A percentile compares a stretch with the other conserved stretches of the same genome.
Conservation (phyloP, 2,113 vertebrate species). For the Madoqua kirkii region DNA sequence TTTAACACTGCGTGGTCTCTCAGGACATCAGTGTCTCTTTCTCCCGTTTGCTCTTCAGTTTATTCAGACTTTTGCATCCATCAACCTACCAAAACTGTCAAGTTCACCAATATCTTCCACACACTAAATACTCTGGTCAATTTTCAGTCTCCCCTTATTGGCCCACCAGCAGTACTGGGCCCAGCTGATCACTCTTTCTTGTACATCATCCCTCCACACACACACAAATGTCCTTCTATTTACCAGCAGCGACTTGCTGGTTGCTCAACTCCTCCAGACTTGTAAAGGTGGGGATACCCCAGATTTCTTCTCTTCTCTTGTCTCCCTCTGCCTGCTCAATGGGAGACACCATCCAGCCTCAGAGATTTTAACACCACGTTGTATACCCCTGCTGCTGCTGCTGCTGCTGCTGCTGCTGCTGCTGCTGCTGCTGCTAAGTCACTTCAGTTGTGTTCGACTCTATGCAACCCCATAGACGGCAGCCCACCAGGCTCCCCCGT, state of each 20-base stretch:
- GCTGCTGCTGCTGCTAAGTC: too few species aligned
- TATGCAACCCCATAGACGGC: too few species aligned
- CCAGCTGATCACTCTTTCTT: neutral
- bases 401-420: neutral
- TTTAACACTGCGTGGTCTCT: neutral
- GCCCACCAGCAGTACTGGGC: neutral
- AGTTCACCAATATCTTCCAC: neutral
- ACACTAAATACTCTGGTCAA: neutral
- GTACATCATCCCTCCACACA: neutral
- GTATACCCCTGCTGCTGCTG: neutral
- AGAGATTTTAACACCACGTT: neutral
- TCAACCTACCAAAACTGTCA: neutral
- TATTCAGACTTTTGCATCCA: neutral
- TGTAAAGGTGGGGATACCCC: neutral
- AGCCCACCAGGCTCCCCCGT: too few species aligned
- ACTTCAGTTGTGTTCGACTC: too few species aligned
- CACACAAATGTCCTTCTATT: neutral
- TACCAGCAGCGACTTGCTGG: neutral
- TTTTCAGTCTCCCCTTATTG: neutral
- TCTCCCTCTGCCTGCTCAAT: neutral
- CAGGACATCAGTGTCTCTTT: neutral
- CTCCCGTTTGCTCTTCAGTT: neutral
- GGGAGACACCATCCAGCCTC: neutral
- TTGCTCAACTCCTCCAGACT: neutral
- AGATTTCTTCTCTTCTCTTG: neutral